Base-by-base conservation (phyloP, 2,888 invertebrate species). In the Acanthopleura granulata region DNA sequence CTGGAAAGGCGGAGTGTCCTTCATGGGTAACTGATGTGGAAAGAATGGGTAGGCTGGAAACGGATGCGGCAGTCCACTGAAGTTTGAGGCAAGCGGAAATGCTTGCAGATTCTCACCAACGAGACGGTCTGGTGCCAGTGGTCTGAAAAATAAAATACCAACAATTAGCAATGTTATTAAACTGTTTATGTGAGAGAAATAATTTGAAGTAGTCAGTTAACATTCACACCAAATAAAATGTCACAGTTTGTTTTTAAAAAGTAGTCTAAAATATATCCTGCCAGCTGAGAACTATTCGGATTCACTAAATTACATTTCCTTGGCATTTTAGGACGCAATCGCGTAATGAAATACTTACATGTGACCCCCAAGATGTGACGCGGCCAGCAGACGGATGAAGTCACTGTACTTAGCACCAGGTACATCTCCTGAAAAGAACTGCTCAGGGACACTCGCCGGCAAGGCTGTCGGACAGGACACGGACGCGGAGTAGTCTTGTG, bases 361-460 rank as follows among this genome's bases (percentile, higher is more conserved):
- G 66, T 66, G 66, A 27, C 66, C 66, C 18, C 66, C 66, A 27
- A 66, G 66, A 66, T 66, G 66, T 22, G 66, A 27, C 25, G 66
- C 66, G 16, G 66, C 66, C 29, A 66, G 29, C 22, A 66, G 66
- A 12, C 66, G 22, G 25, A 66, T 66, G 29, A 27, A 66, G 25
- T 66, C 66, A 66, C 66, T 66, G 14, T 66, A 66, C 25, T 66
- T 66, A 16, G 29, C 66, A 22, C 25, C 66, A 25, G 18, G 18
- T 25, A 66, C 25, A 66, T 66, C 66, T 66, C 66, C 25, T 22
- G 29, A 27, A 14, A 27, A 27, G 25, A 66, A 27, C 29, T 66
- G 66, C 29, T 66, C 66, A 18, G 66, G 66, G 29, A 66, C 29
- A 27, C 66, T 66, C 3, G 27, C 66, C 16, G 66, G 66, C 16